phyloP scores from a whole-genome alignment of 2,797 vertebrate species.

The Enteromius mattozi region DNA sequence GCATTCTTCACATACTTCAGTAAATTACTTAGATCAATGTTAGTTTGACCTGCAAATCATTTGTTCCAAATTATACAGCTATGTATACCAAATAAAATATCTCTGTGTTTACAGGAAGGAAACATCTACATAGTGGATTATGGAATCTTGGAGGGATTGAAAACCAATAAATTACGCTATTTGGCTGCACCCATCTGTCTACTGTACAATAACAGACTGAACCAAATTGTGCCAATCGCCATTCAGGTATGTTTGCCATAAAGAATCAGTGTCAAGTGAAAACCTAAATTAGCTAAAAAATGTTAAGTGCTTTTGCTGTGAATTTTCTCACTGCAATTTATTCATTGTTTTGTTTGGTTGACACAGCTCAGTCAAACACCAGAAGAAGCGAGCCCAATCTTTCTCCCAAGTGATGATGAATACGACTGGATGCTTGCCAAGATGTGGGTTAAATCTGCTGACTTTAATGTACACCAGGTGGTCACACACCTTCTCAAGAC shows the following conservation, averaged over 20 bases:
- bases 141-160: constrained; percentile 85
- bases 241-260: constrained; percentile 85
- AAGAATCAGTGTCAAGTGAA: background rate
- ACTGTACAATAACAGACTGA: constrained; percentile 88
- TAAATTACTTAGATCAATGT: background rate
- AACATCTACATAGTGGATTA: constrained; percentile 94
- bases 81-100: background rate
- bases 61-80: background rate
- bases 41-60: background rate
- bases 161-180: constrained; percentile 69
- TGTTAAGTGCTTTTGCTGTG: background rate
- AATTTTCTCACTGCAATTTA: background rate
- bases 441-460: too few species aligned
- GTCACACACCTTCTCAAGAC: background rate
- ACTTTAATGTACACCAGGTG: background rate
- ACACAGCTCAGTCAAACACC: constrained; percentile 86
- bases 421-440: too few species aligned
- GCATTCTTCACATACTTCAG: too few species aligned
- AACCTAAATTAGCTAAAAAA: background rate
- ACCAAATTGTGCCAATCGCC: constrained; percentile 92
- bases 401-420: constrained; percentile 85
- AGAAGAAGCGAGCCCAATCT: constrained; percentile 89
- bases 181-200: constrained; percentile 91
- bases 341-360: constrained; percentile 20
- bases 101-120: constrained; percentile 78